Evolutionary conservation across 2,113 vertebrate genomes (phyloP).

Genomic region (Falco punctatus): DNA sequence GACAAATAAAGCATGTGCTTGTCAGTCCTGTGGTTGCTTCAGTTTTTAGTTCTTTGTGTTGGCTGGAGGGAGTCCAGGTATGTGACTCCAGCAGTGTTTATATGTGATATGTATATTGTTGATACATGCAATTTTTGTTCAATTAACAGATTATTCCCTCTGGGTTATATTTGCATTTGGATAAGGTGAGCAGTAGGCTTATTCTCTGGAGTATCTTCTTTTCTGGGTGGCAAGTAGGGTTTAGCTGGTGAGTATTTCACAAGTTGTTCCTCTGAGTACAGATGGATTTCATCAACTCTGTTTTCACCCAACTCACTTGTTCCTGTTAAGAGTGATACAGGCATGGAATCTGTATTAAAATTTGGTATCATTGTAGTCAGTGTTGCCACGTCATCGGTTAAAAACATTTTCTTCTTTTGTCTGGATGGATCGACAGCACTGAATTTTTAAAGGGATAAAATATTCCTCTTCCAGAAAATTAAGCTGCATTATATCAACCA

Average conservation of each 20-base stretch:
- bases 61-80: background rate
- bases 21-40: background rate
- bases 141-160: background rate
- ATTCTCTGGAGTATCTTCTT: background rate
- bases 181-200: background rate
- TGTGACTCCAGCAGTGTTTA: fast-evolving
- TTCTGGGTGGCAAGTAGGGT: fast-evolving
- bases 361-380: background rate
- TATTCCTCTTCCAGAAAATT: background rate
- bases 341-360: background rate
- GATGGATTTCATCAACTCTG: background rate
- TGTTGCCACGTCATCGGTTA: background rate
- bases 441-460: background rate
- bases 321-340: background rate
- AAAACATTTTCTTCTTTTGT: background rate
- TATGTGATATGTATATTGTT: fast-evolving
- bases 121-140: background rate
- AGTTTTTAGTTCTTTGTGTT: background rate
- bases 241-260: background rate
- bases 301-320: background rate
- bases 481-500: background rate
- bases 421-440: fast-evolving
- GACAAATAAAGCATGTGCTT: fast-evolving
- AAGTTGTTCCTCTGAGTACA: background rate
- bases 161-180: background rate